Evolutionary conservation across 2,888 invertebrate species (phyloP), one percentile per base, ranked within the genome.

Genomic region (Parnassius mnemosyne): DNA sequence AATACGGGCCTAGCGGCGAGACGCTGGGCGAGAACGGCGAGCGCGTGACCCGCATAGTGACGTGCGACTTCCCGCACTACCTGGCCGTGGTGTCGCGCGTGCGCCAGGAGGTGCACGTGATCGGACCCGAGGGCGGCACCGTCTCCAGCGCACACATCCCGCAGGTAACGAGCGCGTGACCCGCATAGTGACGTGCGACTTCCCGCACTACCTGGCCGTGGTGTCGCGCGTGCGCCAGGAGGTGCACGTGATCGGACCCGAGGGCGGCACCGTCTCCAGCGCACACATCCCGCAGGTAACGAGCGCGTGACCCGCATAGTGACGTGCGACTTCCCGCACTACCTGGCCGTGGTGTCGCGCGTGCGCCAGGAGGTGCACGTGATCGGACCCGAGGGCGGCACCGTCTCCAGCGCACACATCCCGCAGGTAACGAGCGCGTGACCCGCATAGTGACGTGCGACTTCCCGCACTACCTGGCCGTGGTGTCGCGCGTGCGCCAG

Each of bases 391-490:
- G 99, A 99, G 79, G 99, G 99, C 60, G 99, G 99, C 60, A 97
- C 98, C 74, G 96, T 99, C 64, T 97, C 97, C 72, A 98, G 98
- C 54, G 96, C 73, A 95, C 99, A 68, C 61, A 98, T 99, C 61
- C 97, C 98, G 5, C 95, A 97, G 87, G 88, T 88, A 43, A 25
- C 25, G 25, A 16, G 77, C 93, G 99, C 43, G 98, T 99, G 76
- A 97, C 97, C 2, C 94, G 99, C 65, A 97, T 99, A 75, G 92
- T 99, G 67, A 99, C 99, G 3, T 96, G 96, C 71, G 99, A 98
- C 89, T 98, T 99, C 88, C 99, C 99, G 0, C 98, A 98, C 92
- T 99, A 99, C 88, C 97, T 99, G 80, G 99, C 99, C 12, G 96
- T 99, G 56, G 96, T 99, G 63, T 98, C 98, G 7, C 94, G 99